Base-by-base conservation (phyloP, 2,113 vertebrate species). In the Epinephelus moara region DNA sequence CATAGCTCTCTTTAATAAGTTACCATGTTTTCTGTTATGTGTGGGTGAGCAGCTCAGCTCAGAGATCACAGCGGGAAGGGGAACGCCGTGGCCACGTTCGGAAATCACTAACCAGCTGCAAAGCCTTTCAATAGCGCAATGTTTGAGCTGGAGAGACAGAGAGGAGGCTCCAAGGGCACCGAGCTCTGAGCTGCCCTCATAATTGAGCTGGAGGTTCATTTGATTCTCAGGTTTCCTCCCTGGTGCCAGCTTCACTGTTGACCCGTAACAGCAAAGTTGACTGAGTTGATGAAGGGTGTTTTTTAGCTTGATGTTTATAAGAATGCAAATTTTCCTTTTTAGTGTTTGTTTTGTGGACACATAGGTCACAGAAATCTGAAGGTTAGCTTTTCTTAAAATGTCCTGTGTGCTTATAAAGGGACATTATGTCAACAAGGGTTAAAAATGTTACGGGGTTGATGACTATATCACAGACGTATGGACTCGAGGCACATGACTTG, bases 1-100 rank as follows among this genome's bases (percentile, higher is more conserved):
- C 78, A 47, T 74, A 55, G 87, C 53, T 71, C 66, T 89, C 89
- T 90, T 94, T 95, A 95, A 94, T 95, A 95, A 93, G 93, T 96
- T 84, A 95, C 93, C 27, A 50, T 88, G 85, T 87, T 53, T 92
- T 93, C 18, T 75, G 85, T 75, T 76, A 71, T 91, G 84, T 88
- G 90, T 67, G 85, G 64, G 78, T 82, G 80, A 91, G 80, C 81
- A 56, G 13, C 50, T 66, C 67, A 13, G 73, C 67, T 87, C 78
- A 91, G 49, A 86, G 85, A 89, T 91, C 88, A 90, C 77, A 88
- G 80, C 72, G 80, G 68, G 52, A 30, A 80, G 78, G 78, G 75
- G 73, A 86, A 86, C 81, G 61, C 62, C 15, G 78, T 42, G 79
- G 59, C 73, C 66, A 77, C 57, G 17, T 59, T 93, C 9, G 53